Conservation (phyloP, 2,888 invertebrate genomes). For the Brachylomia viminalis region DNA sequence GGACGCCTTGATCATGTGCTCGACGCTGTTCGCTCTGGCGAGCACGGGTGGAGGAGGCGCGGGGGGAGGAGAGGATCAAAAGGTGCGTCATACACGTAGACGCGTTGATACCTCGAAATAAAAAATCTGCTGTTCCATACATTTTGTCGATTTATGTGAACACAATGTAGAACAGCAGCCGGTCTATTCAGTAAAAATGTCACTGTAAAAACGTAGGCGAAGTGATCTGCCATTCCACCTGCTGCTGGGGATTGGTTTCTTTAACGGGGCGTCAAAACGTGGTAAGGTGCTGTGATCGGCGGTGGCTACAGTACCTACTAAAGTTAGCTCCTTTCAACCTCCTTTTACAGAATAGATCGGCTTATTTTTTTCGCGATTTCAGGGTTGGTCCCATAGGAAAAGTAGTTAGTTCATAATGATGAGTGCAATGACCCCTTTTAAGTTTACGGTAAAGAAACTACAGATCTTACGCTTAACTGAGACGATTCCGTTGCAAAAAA, state of each 20-base stretch:
- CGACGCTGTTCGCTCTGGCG: constrained; percentile 94
- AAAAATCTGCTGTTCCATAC: neutral
- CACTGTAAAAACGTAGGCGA: neutral
- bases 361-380: neutral
- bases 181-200: neutral
- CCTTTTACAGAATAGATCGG: neutral
- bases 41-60: constrained; percentile 91
- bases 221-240: neutral
- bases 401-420: neutral
- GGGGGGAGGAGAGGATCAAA: constrained; percentile 93
- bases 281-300: no score
- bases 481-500: neutral
- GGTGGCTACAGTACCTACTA: no score
- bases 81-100: constrained; percentile 82
- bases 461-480: neutral
- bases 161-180: neutral
- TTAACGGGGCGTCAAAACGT: no score
- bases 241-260: no score
- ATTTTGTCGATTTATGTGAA: neutral
- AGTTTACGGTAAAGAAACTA: neutral
- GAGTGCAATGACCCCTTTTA: neutral
- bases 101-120: neutral
- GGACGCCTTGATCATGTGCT: constrained; percentile 94
- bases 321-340: no score
- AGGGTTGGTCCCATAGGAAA: neutral